Evolutionary conservation across 2,113 vertebrate species (phyloP).

Genomic region (Spilogale gracilis): DNA sequence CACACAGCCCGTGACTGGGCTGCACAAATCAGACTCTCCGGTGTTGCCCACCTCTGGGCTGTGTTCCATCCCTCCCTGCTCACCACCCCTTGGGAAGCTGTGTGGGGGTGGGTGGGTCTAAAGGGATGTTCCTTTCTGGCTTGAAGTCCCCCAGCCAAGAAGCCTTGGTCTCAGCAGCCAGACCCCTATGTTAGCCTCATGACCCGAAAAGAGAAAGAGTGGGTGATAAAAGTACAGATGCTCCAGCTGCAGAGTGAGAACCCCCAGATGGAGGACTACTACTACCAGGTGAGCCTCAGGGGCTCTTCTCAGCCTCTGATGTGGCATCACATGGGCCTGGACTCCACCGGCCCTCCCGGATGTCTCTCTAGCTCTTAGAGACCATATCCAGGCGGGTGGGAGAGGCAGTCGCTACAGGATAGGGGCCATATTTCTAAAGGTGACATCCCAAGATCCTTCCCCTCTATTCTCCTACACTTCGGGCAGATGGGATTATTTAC

Average conservation of each 20-base stretch:
- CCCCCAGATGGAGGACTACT: slow-evolving; percentile 94
- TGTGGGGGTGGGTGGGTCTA: not conserved
- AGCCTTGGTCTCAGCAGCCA: slow-evolving; percentile 85
- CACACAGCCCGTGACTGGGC: not conserved
- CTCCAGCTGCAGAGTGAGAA: slow-evolving; percentile 97
- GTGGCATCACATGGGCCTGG: not conserved
- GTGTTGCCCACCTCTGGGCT: not conserved
- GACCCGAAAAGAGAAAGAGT: slow-evolving; percentile 95
- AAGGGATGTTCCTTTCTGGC: not conserved
- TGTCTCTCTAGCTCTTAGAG: not conserved
- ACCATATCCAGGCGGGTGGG: not conserved
- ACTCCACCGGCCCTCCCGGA: not conserved
- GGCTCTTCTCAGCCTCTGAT: not conserved
- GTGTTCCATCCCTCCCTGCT: not conserved
- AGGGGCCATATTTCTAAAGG: not conserved
- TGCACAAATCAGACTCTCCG: not conserved
- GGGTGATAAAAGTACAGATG: slow-evolving; percentile 96
- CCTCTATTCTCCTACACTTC: not conserved
- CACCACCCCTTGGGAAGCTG: not conserved
- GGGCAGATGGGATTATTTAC: slow-evolving; percentile 15
- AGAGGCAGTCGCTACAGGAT: not conserved
- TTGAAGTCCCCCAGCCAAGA: slow-evolving; percentile 85
- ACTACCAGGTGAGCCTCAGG: slow-evolving; percentile 93
- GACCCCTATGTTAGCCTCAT: slow-evolving; percentile 93
- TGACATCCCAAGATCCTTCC: not conserved